A percentile compares a stretch with the other conserved stretches of the same genome.
phyloP scores from a whole-genome alignment of 2,888 invertebrate genomes.

The Hylaea fasciaria region DNA sequence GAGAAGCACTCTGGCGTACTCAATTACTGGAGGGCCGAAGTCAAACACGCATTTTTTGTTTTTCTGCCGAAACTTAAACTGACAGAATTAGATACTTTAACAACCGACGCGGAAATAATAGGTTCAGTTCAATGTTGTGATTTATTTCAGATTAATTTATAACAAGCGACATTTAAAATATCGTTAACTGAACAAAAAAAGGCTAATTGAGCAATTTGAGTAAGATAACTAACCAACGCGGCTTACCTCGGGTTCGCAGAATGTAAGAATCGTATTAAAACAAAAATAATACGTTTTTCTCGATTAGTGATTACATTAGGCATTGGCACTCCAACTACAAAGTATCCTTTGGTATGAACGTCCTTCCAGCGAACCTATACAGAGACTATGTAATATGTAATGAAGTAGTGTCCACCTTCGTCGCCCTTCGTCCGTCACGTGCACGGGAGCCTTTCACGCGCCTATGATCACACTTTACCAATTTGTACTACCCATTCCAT shows the following conservation, averaged over 20 bases:
- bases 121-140: no score
- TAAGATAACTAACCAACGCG: no score
- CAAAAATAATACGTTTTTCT: not conserved
- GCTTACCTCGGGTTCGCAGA: no score
- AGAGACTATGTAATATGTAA: conserved; percentile 19
- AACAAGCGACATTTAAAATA: no score
- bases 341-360: conserved; percentile 13
- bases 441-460: conserved; percentile 34
- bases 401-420: conserved; percentile 23
- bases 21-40: not conserved
- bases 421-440: conserved; percentile 39
- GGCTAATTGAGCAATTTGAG: no score
- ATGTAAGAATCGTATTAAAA: no score
- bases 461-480: conserved; percentile 36
- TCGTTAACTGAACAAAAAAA: no score
- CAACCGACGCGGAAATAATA: no score
- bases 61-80: no score
- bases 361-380: conserved; percentile 7
- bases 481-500: conserved; percentile 16
- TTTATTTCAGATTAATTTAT: not conserved
- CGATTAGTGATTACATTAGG: conserved; percentile 3
- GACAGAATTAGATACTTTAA: no score
- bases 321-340: not conserved
- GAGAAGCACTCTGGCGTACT: not conserved
- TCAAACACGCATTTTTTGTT: not conserved